These are phyloP conservation scores for Trichonephila clavipes DNA, from an alignment of 1,140 invertebrate species.

Conservation along the genomic window DNA sequence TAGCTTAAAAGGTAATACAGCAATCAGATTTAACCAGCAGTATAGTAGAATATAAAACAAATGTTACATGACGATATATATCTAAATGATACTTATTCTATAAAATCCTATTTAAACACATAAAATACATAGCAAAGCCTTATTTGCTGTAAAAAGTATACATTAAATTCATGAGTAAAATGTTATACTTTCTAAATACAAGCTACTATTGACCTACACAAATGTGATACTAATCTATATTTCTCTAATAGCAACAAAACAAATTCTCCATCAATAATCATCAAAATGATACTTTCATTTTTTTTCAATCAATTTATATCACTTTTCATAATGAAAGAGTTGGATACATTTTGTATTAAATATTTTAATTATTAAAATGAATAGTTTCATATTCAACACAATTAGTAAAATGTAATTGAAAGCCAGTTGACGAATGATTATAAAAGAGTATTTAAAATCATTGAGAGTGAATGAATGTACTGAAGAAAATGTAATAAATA, in stretches of 20 bases:
- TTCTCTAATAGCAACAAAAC: slow-evolving; percentile 23
- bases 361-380: too few species aligned
- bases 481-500: too few species aligned
- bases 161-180: slow-evolving; percentile 26
- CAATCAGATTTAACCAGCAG: background rate
- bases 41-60: background rate
- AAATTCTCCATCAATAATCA: background rate
- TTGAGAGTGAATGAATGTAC: too few species aligned
- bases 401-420: too few species aligned
- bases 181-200: background rate
- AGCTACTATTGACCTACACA: background rate
- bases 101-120: slow-evolving; percentile 1
- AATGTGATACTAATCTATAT: background rate
- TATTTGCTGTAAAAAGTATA: background rate
- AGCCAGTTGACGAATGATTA: too few species aligned
- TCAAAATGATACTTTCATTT: background rate
- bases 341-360: too few species aligned
- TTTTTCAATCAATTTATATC: background rate
- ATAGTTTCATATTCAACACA: too few species aligned
- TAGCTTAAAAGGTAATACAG: slow-evolving; percentile 26
- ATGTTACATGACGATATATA: background rate
- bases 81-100: slow-evolving; percentile 2
- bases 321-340: too few species aligned
- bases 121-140: slow-evolving; percentile 1
- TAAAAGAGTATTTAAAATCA: too few species aligned